Evolutionary conservation across 2,797 vertebrate genomes (phyloP), one percentile per base, ranked within the genome.

Genomic region (Poliocrania exsul): DNA sequence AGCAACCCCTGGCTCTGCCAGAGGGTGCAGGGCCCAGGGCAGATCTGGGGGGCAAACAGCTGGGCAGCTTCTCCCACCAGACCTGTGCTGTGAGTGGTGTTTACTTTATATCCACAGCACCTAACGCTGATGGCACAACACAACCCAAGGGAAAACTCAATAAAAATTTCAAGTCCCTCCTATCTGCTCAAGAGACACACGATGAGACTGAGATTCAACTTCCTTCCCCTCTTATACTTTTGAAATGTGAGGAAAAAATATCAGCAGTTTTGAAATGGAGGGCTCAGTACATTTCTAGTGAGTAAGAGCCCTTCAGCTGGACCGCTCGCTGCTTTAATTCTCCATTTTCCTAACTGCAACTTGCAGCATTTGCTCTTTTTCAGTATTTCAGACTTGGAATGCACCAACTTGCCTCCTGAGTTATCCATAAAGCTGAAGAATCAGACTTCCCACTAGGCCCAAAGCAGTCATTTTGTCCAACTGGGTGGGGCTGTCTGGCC

Each of bases 181-280:
- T 13, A 31, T 11, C 35, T 15, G 40, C 38, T n/a, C 46, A 57
- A 70, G 26, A 56, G n/a, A 42, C 28, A 47, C 3, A 5, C 4
- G 3, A 20, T 17, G 16, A 87, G 35, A 60, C 0, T 47, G 33
- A 35, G 49, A 56, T 21, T 46, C 23, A 64, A 50, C 7, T 31
- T 50, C 16, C 17, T 75, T 79, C 50, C 8, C 35, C 17, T 56
- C 56, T 25, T 56, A 10, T 23, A 37, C 31, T 69, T 62, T 8
- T 10, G 31, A 70, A 65, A 69, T 25, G 7, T 0, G 0, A 8
- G 12, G 5, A 1, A 1, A 4, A 3, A 15, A 25, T 42, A 29
- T 35, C 18, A n/a, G 46, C 13, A 28, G 31, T 42, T 90, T 79
- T 37, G 23, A 53, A 56, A 40, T 1, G 3, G 26, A 78, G 54